A percentile compares a stretch with the other conserved stretches of the same genome.
These are phyloP conservation scores for Tiaroga cobitis DNA, from an alignment of 2,797 vertebrate genomes.

Conservation along the genomic window DNA sequence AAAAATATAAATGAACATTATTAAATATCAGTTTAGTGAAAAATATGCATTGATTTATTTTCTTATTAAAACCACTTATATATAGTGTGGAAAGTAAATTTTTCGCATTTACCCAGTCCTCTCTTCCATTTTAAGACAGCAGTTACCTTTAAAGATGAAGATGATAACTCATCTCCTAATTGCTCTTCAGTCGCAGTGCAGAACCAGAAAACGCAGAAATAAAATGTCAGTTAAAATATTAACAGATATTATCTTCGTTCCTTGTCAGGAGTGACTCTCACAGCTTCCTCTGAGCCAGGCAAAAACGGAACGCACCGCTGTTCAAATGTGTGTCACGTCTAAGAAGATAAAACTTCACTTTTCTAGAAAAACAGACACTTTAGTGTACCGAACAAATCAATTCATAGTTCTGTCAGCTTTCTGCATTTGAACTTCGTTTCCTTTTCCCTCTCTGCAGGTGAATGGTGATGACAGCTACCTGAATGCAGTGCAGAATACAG, in stretches of 20 bases:
- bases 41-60: too few relatives aligned
- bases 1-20: not conserved
- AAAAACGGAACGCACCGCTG: constrained; percentile 47
- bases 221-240: constrained; percentile 61
- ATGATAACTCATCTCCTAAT: constrained; percentile 19
- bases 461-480: constrained; percentile 81
- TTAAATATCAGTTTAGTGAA: not conserved
- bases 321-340: constrained; percentile 59
- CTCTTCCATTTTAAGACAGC: not conserved
- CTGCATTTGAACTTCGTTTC: constrained; percentile 33
- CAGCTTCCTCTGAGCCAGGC: constrained; percentile 40
- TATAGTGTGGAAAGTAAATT: not conserved
- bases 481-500: constrained; percentile 82
- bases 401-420: constrained; percentile 53
- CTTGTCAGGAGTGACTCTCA: constrained; percentile 42
- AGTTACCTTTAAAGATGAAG: constrained; percentile 6
- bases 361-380: constrained; percentile 47
- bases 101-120: not conserved
- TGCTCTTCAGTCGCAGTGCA: constrained; percentile 34
- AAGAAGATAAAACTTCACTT: constrained; percentile 55
- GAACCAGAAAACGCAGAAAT: constrained; percentile 43
- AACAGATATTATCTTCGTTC: constrained; percentile 56
- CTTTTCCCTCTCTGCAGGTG: constrained; percentile 70
- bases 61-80: not conserved
- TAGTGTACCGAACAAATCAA: constrained; percentile 50